Base-by-base conservation (phyloP, 2,113 vertebrate species). In the Condylura cristata region DNA sequence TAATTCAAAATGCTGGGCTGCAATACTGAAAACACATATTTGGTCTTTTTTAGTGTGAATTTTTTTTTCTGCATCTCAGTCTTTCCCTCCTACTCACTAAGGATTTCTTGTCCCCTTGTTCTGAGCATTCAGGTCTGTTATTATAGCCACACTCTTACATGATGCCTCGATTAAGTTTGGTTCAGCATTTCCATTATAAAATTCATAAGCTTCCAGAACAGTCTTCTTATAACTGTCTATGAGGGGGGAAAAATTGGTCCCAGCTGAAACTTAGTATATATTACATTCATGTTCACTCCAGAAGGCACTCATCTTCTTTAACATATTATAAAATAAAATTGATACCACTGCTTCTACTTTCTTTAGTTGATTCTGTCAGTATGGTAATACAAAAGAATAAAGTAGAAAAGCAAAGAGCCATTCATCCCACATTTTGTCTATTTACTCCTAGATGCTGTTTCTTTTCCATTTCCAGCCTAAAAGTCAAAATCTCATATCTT, bases 1-100 rank as follows among this genome's bases (percentile, higher is more conserved):
- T 96, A 97, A 97, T 96, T 97, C 95, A 85, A 92, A 93, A 93
- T 63, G 75, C 83, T 91, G 74, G 66, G 88, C 95, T 95, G 96
- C 91, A 95, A 91, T 5, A 63, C 53, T 78, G 37, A 97, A 95
- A 89, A 92, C 96, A 97, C 60, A 63, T 88, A 97, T 81, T 92
- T 95, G 95, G 60, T 97, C 51, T 97, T 97, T 97, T 76, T 66
- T 34, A 74, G 82, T 53, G 26, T 71, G 65, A 20, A 34, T 51
- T 68, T 85, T 93, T 83, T 90, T 83, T 30, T 66, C 41, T 86
- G 51, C 18, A 89, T 81, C 28, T 32, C 46, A 39, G 72, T 78
- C 68, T 79, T 74, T 44, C 88, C 91, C 81, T 93, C 84, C 94
- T 84, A 74, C 79, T 95, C 89, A 58, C 82, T 97, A n/a, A 84